Conservation (phyloP, 2,113 vertebrate genomes). For the Cryptomyrus ogoouensis region DNA sequence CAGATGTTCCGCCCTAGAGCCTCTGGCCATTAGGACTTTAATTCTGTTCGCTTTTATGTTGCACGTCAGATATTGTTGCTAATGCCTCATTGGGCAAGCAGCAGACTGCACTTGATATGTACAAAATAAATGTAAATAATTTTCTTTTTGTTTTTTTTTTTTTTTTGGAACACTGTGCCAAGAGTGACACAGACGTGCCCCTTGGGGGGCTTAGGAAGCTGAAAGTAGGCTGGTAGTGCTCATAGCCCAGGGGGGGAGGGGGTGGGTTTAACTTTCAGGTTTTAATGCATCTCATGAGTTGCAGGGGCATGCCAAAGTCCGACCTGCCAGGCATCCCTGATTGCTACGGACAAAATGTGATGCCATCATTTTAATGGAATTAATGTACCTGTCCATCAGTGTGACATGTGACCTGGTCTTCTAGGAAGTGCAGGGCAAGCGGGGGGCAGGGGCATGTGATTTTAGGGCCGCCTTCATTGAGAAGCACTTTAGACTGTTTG, state of each 20-base stretch:
- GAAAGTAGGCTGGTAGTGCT: not conserved
- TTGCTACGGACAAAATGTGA: not conserved
- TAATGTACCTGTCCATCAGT: not conserved
- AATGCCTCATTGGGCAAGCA: not conserved
- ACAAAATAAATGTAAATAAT: conserved; percentile 20
- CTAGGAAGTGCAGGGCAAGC: not conserved
- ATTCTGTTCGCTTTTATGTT: not conserved
- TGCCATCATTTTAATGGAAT: not conserved
- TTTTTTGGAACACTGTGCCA: conserved; percentile 14
- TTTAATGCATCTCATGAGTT: not conserved
- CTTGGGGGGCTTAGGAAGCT: not conserved
- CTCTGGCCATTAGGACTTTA: not conserved
- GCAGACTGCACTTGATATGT: not conserved
- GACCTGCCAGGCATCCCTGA: not conserved
- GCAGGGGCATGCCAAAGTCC: not conserved
- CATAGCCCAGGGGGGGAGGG: not conserved
- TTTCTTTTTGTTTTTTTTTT: not conserved
- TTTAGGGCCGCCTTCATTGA: not conserved
- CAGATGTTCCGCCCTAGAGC: not conserved
- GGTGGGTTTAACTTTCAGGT: not conserved
- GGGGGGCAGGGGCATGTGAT: not conserved
- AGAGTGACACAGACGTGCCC: not conserved
- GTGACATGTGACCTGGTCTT: not conserved
- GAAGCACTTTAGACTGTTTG: not conserved
- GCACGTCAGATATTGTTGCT: not conserved